A percentile compares a stretch with the other conserved stretches of the same genome.
phyloP scores from a whole-genome alignment of 2,888 invertebrate species.

The Microdon myrmicae region DNA sequence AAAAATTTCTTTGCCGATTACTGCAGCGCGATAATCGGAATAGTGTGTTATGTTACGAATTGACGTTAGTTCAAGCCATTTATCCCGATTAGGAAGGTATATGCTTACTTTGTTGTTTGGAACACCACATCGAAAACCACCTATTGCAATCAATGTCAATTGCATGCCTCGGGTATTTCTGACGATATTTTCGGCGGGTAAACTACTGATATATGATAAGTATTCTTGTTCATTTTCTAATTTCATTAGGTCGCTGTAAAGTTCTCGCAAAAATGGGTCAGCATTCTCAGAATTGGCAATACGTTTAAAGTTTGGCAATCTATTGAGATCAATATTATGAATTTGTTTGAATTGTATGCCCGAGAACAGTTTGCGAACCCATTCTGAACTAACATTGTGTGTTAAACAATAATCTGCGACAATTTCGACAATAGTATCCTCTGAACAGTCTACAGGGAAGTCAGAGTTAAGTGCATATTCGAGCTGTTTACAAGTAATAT shows the following conservation, averaged over 20 bases:
- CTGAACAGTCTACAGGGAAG: conserved; percentile 76
- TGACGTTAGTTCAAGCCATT: conserved; percentile 74
- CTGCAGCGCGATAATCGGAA: conserved; percentile 78
- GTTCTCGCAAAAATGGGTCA: too few species aligned
- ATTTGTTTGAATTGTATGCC: conserved; percentile 60
- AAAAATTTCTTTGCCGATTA: conserved; percentile 75
- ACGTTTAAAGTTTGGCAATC: conserved; percentile 23
- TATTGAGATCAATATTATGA: conserved; percentile 9
- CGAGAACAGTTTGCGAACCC: conserved; percentile 54
- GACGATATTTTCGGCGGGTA: conserved; percentile 58
- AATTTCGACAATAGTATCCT: conserved; percentile 71
- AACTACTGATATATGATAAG: conserved; percentile 45
- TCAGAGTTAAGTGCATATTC: conserved; percentile 73
- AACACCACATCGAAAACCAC: conserved; percentile 75
- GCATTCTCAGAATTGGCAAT: conserved; percentile 19
- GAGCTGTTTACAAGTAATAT: conserved; percentile 72
- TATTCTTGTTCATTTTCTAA: too few species aligned
- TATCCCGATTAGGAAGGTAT: conserved; percentile 70
- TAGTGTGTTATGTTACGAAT: too few species aligned
- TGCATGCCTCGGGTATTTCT: conserved; percentile 77
- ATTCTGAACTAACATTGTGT: conserved; percentile 50
- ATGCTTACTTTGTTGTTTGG: conserved; percentile 77
- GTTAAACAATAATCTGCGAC: conserved; percentile 71
- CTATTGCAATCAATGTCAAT: conserved; percentile 74
- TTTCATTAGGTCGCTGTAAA: too few species aligned